Percentiles rank a stretch among this genome's conserved stretches.
These are phyloP conservation scores for Thomomys bottae DNA, from an alignment of 2,113 vertebrate species.

Conservation along the genomic window DNA sequence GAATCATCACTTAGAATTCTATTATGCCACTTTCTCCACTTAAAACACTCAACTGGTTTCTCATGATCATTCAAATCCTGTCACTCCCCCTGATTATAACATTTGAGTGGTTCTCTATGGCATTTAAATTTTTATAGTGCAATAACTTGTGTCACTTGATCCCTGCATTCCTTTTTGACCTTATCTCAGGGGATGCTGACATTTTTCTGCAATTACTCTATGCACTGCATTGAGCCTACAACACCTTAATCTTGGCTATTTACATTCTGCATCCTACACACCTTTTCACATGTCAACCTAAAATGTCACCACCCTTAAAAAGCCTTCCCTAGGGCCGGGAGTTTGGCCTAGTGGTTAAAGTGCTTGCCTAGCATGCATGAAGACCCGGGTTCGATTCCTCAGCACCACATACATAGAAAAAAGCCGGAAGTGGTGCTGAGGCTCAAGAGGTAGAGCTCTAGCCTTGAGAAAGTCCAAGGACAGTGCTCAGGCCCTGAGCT, in stretches of 20 bases:
- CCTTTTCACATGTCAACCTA: neutral
- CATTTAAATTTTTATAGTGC: constrained; percentile 55
- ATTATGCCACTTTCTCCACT: constrained; percentile 28
- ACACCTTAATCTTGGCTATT: neutral
- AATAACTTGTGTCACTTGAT: neutral
- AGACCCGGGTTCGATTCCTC: no score
- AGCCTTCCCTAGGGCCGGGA: neutral
- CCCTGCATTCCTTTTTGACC: neutral
- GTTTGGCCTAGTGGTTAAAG: no score
- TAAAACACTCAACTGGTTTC: constrained; percentile 41
- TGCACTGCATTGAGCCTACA: neutral
- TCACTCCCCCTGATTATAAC: constrained; percentile 35
- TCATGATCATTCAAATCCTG: constrained; percentile 14
- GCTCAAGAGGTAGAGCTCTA: no score
- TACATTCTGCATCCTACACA: neutral
- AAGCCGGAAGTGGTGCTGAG: no score
- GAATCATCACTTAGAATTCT: constrained; percentile 47
- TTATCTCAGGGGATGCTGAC: neutral
- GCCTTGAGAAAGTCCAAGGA: no score
- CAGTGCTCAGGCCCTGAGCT: no score
- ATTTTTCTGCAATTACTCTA: neutral
- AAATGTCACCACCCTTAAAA: neutral
- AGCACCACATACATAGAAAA: no score
- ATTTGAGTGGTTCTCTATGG: neutral
- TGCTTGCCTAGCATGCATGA: no score